Evolutionary conservation across 23 tunicate genomes (phyloP), one percentile per base, ranked within the genome.

Genomic region (Phallusia fumigata): DNA sequence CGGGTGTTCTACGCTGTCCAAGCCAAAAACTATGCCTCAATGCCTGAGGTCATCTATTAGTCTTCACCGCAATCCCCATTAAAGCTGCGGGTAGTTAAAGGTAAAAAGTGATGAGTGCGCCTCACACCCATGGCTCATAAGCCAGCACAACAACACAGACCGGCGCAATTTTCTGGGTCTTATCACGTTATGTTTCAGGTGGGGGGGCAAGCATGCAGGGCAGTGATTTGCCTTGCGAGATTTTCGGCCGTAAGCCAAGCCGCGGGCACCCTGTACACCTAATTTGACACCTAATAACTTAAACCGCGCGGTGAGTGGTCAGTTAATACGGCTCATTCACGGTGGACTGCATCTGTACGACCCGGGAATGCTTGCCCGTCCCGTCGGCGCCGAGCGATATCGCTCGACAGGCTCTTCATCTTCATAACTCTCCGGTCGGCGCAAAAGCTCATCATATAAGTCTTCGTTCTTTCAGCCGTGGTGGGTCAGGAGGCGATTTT

Each of bases 271-370:
- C 28, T 58, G 69, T 58, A 58, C 69, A 58, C 69, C 69, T 58
- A 58, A 58, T 58, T 58, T 58, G 69, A 58, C 69, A 58, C 69
- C 69, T 58, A 58, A 58, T 58, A 58, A 58, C 28, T 58, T 58
- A 58, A 58, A 58, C 69, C 69, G 69, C 69, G 69, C 69, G 28
- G 69, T 58, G 69, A 58, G 69, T 24, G 69, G 69, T 58, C 69
- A 58, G 69, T 58, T 58, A 58, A 58, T 58, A 58, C 69, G 28
- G 69, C 69, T 58, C 69, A 58, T 58, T 58, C 69, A 58, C 69
- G 69, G 69, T 58, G 69, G 69, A 58, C 69, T 58, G 69, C 69
- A 58, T 58, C 69, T 58, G 69, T 13, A 58, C 69, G 69, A 58
- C 69, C 28, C 69, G 28, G 69, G 69, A 58, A 58, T 24, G 69